Evolutionary conservation across 2,797 vertebrate species (phyloP), one percentile per base, ranked within the genome.

Genomic region (Momotus momota): DNA sequence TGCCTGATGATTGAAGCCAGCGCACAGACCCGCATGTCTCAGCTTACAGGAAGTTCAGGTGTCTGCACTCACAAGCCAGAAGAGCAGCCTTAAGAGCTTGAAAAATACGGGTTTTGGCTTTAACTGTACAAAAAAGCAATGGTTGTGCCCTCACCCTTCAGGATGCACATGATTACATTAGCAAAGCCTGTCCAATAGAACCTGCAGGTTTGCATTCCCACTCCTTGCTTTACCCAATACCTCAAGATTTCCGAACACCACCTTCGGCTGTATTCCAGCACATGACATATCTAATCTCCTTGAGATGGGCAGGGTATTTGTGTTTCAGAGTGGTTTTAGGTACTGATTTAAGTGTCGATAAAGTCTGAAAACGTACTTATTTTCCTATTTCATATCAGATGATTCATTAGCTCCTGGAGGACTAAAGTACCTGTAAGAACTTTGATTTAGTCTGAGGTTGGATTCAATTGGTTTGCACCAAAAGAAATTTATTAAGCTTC

Each of bases 21-120:
- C 43, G 62, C 66, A 55, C 12, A 1, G 22, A 2, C 77, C 38
- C 43, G 31, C 13, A 4, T 0, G 0, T 9, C 49, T n/a, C 48
- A 46, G 4, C 23, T 54, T 40, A 14, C 2, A 16, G 67, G 5
- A 43, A 70, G 1, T 38, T 90, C 89, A 87, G 93, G 94, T 71
- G 64, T 22, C 85, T 58, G 27, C 7, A 4, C 60, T 64, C 38
- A 64, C 31, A 17, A 54, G 26, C 48, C 82, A 70, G 15, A 77
- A 29, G 8, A 80, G 60, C n/a, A 38, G 66, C 74, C 51, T 46
- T 1, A 16, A 27, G 6, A 71, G 26, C 52, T 60, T 69, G 60
- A 52, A 43, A 90, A 91, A 40, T 7, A 31, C 0, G 0, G 27
- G 7, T 14, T 48, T 85, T 23, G n/a, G n/a, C 35, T 60, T 38